A percentile compares a stretch with the other conserved stretches of the same genome.
phyloP scores from a whole-genome alignment of 2,797 vertebrate genomes.

The Epinephelus coioides region DNA sequence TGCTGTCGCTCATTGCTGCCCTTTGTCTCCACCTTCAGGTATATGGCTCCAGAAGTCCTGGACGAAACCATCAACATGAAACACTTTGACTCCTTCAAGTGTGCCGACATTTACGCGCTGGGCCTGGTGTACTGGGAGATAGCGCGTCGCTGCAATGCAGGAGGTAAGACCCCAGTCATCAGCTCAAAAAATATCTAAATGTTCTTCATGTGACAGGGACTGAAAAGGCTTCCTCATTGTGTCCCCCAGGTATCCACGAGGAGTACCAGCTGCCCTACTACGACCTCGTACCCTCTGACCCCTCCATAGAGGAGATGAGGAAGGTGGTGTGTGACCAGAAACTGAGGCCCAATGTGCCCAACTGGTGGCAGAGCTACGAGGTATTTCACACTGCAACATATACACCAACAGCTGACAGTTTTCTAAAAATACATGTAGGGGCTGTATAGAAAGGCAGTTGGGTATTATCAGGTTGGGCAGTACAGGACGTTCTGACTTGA shows the following conservation, averaged over 20 bases:
- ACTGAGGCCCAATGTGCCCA: slow-evolving; percentile 95
- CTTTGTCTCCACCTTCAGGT: slow-evolving; percentile 80
- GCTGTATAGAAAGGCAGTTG: background rate
- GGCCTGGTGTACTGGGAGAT: slow-evolving; percentile 99
- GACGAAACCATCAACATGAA: slow-evolving; percentile 99
- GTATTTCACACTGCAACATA: slow-evolving; percentile 74
- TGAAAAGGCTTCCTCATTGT: slow-evolving; percentile 9
- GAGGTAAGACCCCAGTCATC: slow-evolving; percentile 83
- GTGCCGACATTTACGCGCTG: slow-evolving; percentile 97
- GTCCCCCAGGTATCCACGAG: slow-evolving; percentile 92
- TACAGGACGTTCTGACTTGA: slow-evolving; percentile 11
- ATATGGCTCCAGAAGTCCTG: slow-evolving; percentile 98
- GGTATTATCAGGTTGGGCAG: background rate
- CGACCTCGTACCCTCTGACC: slow-evolving; percentile 97
- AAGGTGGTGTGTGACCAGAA: slow-evolving; percentile 99
- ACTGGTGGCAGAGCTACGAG: slow-evolving; percentile 99
- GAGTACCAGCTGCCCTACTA: slow-evolving; percentile 99
- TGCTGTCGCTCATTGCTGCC: background rate
- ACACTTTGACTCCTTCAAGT: slow-evolving; percentile 99
- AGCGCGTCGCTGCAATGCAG: slow-evolving; percentile 94
- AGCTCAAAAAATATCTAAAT: background rate
- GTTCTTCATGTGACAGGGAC: background rate
- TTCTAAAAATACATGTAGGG: slow-evolving; percentile 39
- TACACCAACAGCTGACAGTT: background rate
- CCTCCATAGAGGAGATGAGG: slow-evolving; percentile 99